A percentile compares a stretch with the other conserved stretches of the same genome.
Conservation (phyloP, 2,113 vertebrate species). For the Alectura lathami region DNA sequence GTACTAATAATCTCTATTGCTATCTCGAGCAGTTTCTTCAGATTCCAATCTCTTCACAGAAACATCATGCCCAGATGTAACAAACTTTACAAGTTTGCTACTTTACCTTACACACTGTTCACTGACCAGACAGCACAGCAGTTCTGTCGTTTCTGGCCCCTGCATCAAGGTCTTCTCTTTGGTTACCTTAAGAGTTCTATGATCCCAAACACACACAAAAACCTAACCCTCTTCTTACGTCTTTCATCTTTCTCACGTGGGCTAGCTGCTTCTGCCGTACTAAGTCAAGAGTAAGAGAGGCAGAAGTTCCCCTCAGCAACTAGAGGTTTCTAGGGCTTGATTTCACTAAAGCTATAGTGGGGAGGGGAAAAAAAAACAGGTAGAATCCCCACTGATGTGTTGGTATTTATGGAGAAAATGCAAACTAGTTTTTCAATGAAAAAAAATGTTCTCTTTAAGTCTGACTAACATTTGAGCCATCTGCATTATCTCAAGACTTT, state of each 20-base stretch:
- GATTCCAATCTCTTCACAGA: not conserved
- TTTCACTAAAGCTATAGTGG: not conserved
- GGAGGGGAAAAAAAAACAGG: not conserved
- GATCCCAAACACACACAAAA: not conserved
- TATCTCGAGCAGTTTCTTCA: not conserved
- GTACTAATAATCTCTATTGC: not conserved
- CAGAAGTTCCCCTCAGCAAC: not conserved
- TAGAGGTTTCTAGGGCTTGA: not conserved
- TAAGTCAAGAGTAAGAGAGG: not conserved
- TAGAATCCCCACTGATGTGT: not conserved
- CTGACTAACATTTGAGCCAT: not conserved
- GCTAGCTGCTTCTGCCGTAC: not conserved
- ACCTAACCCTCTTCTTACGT: not conserved
- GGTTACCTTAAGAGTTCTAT: not conserved
- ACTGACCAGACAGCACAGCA: not conserved
- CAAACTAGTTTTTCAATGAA: not conserved
- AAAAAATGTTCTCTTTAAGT: not conserved
- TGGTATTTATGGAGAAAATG: not conserved
- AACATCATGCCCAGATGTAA: not conserved
- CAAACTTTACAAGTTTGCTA: not conserved
- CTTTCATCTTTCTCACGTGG: not conserved
- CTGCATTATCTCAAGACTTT: not conserved
- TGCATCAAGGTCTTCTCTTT: not conserved
- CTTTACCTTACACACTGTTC: not conserved
- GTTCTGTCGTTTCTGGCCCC: not conserved